Conservation (phyloP, 1,140 invertebrate species). For the Steinernema khuongi region DNA sequence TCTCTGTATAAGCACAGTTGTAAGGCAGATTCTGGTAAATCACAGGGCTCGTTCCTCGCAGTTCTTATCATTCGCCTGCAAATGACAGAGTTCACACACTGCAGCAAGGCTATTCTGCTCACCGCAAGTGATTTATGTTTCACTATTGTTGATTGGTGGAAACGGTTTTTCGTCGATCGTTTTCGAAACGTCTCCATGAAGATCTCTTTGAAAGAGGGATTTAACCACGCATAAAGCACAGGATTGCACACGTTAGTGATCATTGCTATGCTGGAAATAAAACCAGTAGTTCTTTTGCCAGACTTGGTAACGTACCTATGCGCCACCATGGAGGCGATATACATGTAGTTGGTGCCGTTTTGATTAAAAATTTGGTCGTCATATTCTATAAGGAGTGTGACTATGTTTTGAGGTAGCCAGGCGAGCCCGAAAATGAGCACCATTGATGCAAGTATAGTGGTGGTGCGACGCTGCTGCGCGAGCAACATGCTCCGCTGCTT, state of each 20-base stretch:
- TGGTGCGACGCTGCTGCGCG: conserved; percentile 69
- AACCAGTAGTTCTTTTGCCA: background rate
- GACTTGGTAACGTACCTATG: conserved; percentile 33
- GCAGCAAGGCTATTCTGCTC: background rate
- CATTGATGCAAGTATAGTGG: conserved; percentile 91
- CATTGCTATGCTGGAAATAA: conserved; percentile 70
- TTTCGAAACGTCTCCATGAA: conserved; percentile 69
- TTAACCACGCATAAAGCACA: conserved; percentile 92
- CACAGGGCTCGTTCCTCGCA: background rate
- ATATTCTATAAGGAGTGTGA: conserved; percentile 76
- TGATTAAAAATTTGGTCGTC: conserved; percentile 60
- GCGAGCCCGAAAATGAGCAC: conserved; percentile 86
- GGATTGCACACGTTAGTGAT: conserved; percentile 91
- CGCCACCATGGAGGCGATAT: conserved; percentile 50
- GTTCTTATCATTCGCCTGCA: background rate
- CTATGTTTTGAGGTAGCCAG: conserved; percentile 85
- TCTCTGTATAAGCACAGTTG: background rate
- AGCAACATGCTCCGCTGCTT: conserved; percentile 35
- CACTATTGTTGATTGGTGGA: background rate
- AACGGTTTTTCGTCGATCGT: background rate
- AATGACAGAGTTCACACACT: background rate
- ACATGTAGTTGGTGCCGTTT: conserved; percentile 46
- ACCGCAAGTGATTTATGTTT: background rate
- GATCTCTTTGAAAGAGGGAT: conserved; percentile 95
- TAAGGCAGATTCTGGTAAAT: background rate